phyloP scores from a whole-genome alignment of 2,888 invertebrate genomes.

The Gibbula magus region DNA sequence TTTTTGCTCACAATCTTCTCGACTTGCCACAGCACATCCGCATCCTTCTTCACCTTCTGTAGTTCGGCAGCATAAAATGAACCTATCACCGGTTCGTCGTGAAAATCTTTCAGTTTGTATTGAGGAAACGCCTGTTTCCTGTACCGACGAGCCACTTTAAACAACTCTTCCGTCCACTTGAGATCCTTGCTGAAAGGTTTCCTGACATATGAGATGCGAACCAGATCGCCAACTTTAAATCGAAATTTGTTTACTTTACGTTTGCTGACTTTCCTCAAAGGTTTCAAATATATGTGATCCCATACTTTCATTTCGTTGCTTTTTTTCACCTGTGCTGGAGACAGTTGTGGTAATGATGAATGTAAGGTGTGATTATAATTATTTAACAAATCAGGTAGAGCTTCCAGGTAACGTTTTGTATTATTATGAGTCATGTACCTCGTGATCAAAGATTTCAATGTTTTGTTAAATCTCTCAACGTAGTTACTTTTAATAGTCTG shows the following conservation, averaged over 20 bases:
- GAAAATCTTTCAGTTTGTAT: background rate
- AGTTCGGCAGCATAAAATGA: background rate
- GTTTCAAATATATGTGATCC: background rate
- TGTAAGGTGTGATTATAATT: background rate
- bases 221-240: constrained; percentile 1
- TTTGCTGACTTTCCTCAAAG: background rate
- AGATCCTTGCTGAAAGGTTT: constrained; percentile 9
- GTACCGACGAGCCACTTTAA: background rate
- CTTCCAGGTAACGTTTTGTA: background rate
- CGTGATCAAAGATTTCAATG: background rate
- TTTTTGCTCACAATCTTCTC: background rate
- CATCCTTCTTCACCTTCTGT: background rate
- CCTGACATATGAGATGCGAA: constrained; percentile 9
- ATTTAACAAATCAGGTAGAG: background rate
- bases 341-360: background rate
- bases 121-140: background rate
- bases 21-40: background rate
- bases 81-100: background rate
- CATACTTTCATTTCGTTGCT: background rate
- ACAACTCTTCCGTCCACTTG: constrained; percentile 12
- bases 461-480: background rate
- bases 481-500: background rate
- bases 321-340: background rate
- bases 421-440: constrained; percentile 1
- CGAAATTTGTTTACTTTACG: background rate